A percentile compares a stretch with the other conserved stretches of the same genome.
Evolutionary conservation across 1,140 invertebrate genomes (phyloP).

Genomic region (Camponotus vicinus): DNA sequence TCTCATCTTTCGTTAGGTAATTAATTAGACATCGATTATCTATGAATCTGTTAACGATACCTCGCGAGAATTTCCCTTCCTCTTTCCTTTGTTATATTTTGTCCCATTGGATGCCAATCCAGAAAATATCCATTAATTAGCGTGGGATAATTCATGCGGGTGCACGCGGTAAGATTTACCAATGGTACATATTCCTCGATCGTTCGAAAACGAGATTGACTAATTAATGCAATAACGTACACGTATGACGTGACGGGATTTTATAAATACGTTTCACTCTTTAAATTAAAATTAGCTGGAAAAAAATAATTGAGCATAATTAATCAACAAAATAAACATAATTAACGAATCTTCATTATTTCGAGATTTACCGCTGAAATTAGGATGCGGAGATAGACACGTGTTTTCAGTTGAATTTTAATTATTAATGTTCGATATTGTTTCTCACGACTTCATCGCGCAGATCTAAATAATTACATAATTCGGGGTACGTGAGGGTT

Average conservation of each 20-base stretch:
- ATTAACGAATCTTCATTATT: slow-evolving; percentile 20
- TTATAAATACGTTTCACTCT: neutral
- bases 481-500: neutral
- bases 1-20: slow-evolving; percentile 33
- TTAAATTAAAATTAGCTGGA: neutral
- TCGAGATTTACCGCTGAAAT: neutral
- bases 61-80: neutral
- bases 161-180: neutral
- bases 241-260: neutral
- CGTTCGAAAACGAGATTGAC: neutral
- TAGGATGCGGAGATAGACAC: neutral
- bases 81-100: neutral
- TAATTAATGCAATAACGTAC: slow-evolving; percentile 9
- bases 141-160: slow-evolving; percentile 13
- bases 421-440: neutral
- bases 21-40: slow-evolving; percentile 62
- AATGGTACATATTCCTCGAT: neutral
- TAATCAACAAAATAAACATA: neutral
- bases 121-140: slow-evolving; percentile 19
- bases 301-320: no score
- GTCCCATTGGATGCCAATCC: neutral
- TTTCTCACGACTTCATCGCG: neutral
- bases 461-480: slow-evolving; percentile 5
- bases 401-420: neutral
- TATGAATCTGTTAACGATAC: neutral